A percentile compares a stretch with the other conserved stretches of the same genome.
Evolutionary conservation across 2,113 vertebrate genomes (phyloP).

Genomic region (Takifugu bimaculatus): DNA sequence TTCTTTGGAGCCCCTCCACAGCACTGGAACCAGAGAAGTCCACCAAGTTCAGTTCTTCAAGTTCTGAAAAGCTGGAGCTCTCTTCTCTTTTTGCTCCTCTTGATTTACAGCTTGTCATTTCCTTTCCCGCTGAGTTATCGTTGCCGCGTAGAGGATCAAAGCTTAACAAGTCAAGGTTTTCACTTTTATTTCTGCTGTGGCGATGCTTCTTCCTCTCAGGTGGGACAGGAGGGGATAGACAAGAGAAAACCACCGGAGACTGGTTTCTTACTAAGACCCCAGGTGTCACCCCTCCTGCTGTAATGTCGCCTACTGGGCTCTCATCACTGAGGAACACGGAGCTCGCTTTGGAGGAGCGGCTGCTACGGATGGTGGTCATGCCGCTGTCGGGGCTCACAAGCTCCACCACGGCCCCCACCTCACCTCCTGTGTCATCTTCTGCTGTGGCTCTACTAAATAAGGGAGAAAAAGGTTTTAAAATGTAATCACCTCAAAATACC

Average conservation of each 20-base stretch:
- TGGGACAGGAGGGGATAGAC: constrained; percentile 69
- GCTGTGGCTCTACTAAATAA: constrained; percentile 54
- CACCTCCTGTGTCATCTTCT: constrained; percentile 65
- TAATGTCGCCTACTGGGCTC: constrained; percentile 82
- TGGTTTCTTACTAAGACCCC: constrained; percentile 76
- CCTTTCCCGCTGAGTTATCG: constrained; percentile 68
- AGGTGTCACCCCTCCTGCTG: constrained; percentile 35
- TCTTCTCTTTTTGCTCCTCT: constrained; percentile 53
- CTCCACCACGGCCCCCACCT: constrained; percentile 69
- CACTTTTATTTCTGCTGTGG: constrained; percentile 64
- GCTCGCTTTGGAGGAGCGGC: constrained; percentile 91
- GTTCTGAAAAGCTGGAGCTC: constrained; percentile 72
- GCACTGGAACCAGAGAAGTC: constrained; percentile 75
- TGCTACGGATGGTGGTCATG: constrained; percentile 89
- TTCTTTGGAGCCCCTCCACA: constrained; percentile 57
- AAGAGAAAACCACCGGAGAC: constrained; percentile 77
- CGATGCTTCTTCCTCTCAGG: constrained; percentile 77
- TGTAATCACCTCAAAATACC: too few relatives aligned
- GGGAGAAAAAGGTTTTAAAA: constrained; percentile 11
- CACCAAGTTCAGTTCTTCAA: constrained; percentile 70
- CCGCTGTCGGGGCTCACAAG: constrained; percentile 92
- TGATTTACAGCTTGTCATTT: constrained; percentile 21
- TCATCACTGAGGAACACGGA: constrained; percentile 95
- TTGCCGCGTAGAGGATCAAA: constrained; percentile 77
- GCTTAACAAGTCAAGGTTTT: constrained; percentile 82